Conservation (phyloP, 2,797 vertebrate genomes). For the Siniperca scherzeri region DNA sequence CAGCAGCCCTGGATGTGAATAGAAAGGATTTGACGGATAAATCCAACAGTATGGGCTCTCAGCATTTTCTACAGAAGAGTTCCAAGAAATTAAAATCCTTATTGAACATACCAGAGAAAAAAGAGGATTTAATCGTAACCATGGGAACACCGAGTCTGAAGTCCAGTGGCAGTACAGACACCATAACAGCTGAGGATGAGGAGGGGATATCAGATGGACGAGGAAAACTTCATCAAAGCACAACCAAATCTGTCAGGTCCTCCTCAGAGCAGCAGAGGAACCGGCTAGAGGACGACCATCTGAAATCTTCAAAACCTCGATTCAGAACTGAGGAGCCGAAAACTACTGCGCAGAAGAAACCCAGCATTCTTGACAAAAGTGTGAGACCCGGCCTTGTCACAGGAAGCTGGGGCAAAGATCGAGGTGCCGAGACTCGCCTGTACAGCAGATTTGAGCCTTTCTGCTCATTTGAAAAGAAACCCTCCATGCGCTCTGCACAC, state of each 20-base stretch:
- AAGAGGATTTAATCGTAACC: constrained; percentile 83
- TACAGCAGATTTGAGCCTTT: constrained; percentile 93
- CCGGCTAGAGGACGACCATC: constrained; percentile 72
- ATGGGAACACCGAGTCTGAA: constrained; percentile 84
- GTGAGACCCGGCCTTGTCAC: constrained; percentile 56
- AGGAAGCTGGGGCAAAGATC: constrained; percentile 73
- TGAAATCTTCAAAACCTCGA: constrained; percentile 88
- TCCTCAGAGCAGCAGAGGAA: constrained; percentile 80
- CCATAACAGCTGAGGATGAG: constrained; percentile 87
- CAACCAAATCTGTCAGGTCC: constrained; percentile 81
- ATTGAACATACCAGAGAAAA: constrained; percentile 91
- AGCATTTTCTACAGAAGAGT: constrained; percentile 89
- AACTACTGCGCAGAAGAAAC: constrained; percentile 52
- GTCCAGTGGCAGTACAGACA: constrained; percentile 90
- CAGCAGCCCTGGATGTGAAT: constrained; percentile 82
- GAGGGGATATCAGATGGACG: constrained; percentile 74
- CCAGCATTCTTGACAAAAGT: constrained; percentile 19
- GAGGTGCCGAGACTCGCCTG: constrained; percentile 81
- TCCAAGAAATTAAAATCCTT: constrained; percentile 92
- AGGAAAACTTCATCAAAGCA: constrained; percentile 74
- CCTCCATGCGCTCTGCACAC: constrained; percentile 1
- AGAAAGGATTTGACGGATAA: constrained; percentile 76
- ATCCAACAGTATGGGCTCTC: constrained; percentile 81
- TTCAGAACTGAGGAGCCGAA: constrained; percentile 90
- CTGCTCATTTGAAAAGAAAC: constrained; percentile 86